Evolutionary conservation across 2,113 vertebrate genomes (phyloP).

Genomic region (Lepidothrix coronata): DNA sequence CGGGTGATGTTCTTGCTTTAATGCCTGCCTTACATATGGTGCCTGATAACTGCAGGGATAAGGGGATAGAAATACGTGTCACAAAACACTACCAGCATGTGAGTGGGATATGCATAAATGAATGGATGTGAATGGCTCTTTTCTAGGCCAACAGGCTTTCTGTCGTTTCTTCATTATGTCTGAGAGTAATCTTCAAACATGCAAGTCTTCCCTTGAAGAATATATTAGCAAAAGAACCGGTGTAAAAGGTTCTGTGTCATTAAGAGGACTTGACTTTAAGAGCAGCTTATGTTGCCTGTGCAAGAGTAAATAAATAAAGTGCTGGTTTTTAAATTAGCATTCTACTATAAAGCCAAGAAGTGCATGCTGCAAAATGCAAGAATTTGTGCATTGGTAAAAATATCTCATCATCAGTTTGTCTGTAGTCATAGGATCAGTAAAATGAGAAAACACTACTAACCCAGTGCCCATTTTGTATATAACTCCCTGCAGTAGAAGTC

Average conservation of each 20-base stretch:
- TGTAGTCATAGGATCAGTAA: not conserved
- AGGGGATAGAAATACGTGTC: slow-evolving; percentile 35
- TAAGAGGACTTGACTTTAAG: not conserved
- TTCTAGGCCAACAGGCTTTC: slow-evolving; percentile 40
- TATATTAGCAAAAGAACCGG: not conserved
- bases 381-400: not conserved
- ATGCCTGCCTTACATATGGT: slow-evolving; percentile 28
- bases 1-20: slow-evolving; percentile 42
- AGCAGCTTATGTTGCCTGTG: not conserved
- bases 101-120: slow-evolving; percentile 57
- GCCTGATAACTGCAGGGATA: slow-evolving; percentile 39
- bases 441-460: not conserved
- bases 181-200: slow-evolving; percentile 37
- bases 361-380: not conserved
- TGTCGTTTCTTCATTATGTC: slow-evolving; percentile 18
- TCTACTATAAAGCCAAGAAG: not conserved
- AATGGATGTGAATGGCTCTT: slow-evolving; percentile 28
- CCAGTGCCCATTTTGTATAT: rapidly evolving
- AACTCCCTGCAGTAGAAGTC: not conserved
- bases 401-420: not conserved
- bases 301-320: slow-evolving; percentile 25
- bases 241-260: not conserved
- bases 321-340: not conserved
- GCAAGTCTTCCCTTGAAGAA: not conserved
- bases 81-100: slow-evolving; percentile 38